Percentiles rank a stretch among this genome's conserved stretches.
Conservation (phyloP, 2,888 invertebrate species). For the Platyscelio sp. region DNA sequence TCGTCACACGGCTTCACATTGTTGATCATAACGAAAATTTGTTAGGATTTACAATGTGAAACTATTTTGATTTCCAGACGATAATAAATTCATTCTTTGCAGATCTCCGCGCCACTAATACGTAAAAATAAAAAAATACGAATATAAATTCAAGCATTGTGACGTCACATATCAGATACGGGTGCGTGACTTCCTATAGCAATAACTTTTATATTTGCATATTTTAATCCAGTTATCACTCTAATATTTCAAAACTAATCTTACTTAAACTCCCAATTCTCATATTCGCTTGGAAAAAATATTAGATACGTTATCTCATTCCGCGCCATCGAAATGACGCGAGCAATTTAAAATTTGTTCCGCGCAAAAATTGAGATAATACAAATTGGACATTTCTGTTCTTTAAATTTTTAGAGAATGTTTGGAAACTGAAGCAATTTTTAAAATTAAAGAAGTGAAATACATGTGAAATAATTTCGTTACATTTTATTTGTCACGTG, state of each 20-base stretch:
- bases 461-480: neutral
- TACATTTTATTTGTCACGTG: neutral
- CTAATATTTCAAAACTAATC: slow-evolving; percentile 61
- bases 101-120: slow-evolving; percentile 28
- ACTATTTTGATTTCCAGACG: slow-evolving; percentile 29
- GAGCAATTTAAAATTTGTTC: slow-evolving; percentile 52
- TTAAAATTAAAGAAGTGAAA: slow-evolving; percentile 15
- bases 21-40: neutral
- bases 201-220: slow-evolving; percentile 60
- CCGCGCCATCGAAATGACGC: slow-evolving; percentile 44
- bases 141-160: slow-evolving; percentile 52
- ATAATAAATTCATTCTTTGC: slow-evolving; percentile 40
- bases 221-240: slow-evolving; percentile 63
- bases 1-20: too few species aligned
- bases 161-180: slow-evolving; percentile 47
- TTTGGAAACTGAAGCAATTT: slow-evolving; percentile 21
- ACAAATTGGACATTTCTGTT: slow-evolving; percentile 40
- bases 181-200: slow-evolving; percentile 34
- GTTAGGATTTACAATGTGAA: slow-evolving; percentile 8
- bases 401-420: slow-evolving; percentile 14
- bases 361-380: slow-evolving; percentile 36
- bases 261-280: slow-evolving; percentile 53
- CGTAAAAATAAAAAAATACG: slow-evolving; percentile 40
- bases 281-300: slow-evolving; percentile 47
- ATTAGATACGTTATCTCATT: slow-evolving; percentile 49